These are phyloP conservation scores for Heptranchias perlo DNA, from an alignment of 2,113 vertebrate species.

Conservation along the genomic window DNA sequence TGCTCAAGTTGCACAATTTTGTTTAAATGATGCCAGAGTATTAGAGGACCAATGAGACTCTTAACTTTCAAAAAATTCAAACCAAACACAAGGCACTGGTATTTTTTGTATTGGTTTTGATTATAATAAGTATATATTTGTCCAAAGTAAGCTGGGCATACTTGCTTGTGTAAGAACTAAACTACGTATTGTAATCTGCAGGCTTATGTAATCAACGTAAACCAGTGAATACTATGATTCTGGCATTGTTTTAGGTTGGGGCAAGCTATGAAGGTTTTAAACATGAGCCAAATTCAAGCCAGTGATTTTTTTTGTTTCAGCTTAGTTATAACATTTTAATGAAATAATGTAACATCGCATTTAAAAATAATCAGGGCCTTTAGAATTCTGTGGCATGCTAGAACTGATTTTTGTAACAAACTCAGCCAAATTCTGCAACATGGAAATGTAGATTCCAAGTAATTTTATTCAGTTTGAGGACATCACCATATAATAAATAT, in stretches of 20 bases:
- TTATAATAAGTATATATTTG: not conserved
- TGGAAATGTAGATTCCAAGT: not conserved
- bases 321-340: not conserved
- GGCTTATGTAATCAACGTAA: not conserved
- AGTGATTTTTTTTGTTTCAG: not conserved
- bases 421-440: not conserved
- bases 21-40: not conserved
- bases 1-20: not conserved
- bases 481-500: not conserved
- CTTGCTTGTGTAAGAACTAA: not conserved
- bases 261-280: not conserved
- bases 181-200: not conserved
- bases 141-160: not conserved
- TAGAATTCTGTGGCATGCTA: not conserved
- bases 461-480: not conserved
- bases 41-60: not conserved
- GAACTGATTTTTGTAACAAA: not conserved
- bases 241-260: not conserved
- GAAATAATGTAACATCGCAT: not conserved
- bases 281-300: not conserved
- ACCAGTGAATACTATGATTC: not conserved
- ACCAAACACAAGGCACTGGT: not conserved
- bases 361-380: not conserved
- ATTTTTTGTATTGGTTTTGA: not conserved
- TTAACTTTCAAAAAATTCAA: not conserved